Evolutionary conservation across 2,888 invertebrate species (phyloP).

Genomic region (Macrosiphum euphorbiae): DNA sequence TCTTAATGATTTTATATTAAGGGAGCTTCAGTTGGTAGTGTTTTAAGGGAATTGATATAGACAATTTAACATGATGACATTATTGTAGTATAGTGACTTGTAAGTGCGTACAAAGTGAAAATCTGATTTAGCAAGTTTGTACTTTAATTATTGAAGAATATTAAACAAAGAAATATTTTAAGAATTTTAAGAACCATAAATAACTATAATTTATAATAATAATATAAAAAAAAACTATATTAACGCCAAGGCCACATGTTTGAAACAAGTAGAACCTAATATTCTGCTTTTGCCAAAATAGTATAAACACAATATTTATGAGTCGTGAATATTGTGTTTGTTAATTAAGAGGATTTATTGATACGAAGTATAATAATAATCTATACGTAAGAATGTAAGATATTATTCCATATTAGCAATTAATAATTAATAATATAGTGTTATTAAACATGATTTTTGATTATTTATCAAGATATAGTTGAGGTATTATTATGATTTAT

Average conservation of each 20-base stretch:
- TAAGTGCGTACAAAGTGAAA: background rate
- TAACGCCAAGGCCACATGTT: background rate
- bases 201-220: background rate
- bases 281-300: background rate
- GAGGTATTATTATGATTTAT: background rate
- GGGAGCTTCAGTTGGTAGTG: too few species aligned
- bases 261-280: background rate
- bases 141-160: background rate
- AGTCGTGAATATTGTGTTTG: background rate
- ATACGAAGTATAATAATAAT: background rate
- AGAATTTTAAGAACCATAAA: background rate
- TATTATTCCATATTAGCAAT: background rate
- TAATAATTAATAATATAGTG: background rate
- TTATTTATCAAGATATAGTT: background rate
- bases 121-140: background rate
- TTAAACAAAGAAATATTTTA: background rate
- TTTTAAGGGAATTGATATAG: too few species aligned
- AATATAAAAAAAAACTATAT: background rate
- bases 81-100: too few species aligned
- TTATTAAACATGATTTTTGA: background rate
- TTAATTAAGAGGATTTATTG: background rate
- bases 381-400: background rate
- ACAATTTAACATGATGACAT: too few species aligned
- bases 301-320: background rate
- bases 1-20: too few species aligned